Conservation (phyloP, 2,797 vertebrate species). For the Glossophaga mutica region DNA sequence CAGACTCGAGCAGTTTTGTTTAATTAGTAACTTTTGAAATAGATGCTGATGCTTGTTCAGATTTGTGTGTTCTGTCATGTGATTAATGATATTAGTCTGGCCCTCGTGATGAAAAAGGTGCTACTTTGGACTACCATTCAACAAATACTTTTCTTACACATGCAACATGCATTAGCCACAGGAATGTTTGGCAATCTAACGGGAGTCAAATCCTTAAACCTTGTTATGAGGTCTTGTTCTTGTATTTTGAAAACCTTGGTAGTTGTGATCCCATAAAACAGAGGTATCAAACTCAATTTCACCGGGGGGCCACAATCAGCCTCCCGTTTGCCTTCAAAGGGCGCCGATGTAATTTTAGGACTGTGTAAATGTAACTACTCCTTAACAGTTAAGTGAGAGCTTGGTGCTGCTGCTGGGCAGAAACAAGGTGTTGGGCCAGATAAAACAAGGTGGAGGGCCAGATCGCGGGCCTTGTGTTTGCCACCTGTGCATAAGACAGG, state of each 20-base stretch:
- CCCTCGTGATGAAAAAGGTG: neutral
- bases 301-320: no score
- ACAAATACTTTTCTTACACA: neutral
- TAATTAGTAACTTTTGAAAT: neutral
- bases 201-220: neutral
- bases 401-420: no score
- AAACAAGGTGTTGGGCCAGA: no score
- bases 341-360: no score
- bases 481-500: neutral
- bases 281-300: no score
- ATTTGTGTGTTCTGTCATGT: neutral
- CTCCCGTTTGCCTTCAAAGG: no score
- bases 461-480: no score
- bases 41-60: neutral
- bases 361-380: no score
- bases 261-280: neutral
- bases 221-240: neutral
- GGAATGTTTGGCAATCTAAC: neutral
- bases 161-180: neutral
- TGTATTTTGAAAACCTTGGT: neutral
- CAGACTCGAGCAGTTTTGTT: neutral
- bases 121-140: neutral
- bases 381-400: no score
- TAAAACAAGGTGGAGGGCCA: no score
- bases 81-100: neutral